Evolutionary conservation across 2,113 vertebrate species (phyloP), one percentile per base, ranked within the genome.

Genomic region (Leptobrachium leishanense): DNA sequence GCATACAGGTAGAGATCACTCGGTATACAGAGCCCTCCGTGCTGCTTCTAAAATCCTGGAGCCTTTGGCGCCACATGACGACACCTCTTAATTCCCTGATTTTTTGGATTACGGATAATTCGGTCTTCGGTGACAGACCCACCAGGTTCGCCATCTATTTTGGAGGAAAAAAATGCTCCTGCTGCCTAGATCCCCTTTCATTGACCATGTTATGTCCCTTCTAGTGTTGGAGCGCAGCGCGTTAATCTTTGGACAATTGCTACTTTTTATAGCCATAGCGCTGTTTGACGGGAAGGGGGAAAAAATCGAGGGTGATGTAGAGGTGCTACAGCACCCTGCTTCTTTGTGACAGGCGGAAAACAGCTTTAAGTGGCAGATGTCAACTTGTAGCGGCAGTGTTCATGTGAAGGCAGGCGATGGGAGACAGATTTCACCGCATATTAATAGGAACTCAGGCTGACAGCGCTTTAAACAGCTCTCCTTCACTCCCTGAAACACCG

Each of bases 391-490:
- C 20, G 13, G 20, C 44, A 42, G 46, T 41, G 5, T n/a, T n/a
- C 11, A 63, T 79, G 77, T 68, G 63, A 73, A 57, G 41, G 59
- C 65, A 79, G 77, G 70, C 72, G n/a, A 50, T 41, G 8, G n/a
- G 66, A 74, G 77, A 79, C 70, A 79, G 77, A 73, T 73, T 79
- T 73, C 70, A 73, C 55, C 12, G 77, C 77, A 79, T 79, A 73
- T 73, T 79, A 79, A 79, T 79, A 70, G 43, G 73, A 79, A 79
- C 46, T 43, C 39, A 5, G 70, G 46, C 12, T 79, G 77, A 79
- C 63, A 72, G 68, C 4, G n/a, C 53, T 55, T 77, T 44, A 69
- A 77, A 77, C 65, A 78, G 76, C 57, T 59, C 65, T 67, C 50
- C 74, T 50, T 20, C 44, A 70, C 15, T 64, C 62, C 20, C n/a